Conservation (phyloP, 2,113 vertebrate species). For the Vicugna pacos region DNA sequence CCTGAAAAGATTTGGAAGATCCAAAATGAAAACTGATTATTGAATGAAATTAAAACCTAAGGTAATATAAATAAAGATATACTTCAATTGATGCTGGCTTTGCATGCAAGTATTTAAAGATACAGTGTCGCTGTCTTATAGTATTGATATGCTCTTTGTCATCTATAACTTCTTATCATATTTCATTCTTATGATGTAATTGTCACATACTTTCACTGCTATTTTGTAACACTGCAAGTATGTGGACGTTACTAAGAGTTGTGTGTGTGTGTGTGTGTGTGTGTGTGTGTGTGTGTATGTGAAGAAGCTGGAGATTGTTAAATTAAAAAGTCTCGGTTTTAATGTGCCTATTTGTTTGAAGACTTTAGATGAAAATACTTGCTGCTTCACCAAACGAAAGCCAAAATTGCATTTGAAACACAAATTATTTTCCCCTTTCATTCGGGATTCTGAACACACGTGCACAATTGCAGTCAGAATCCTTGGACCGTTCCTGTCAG, state of each 20-base stretch:
- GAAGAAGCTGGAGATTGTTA: slow-evolving; percentile 64
- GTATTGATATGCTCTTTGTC: slow-evolving; percentile 87
- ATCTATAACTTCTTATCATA: slow-evolving; percentile 86
- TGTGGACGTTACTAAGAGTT: slow-evolving; percentile 86
- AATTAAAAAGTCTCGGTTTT: slow-evolving; percentile 79
- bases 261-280: slow-evolving; percentile 65
- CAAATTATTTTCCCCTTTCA: slow-evolving; percentile 85
- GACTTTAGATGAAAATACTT: slow-evolving; percentile 81
- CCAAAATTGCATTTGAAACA: slow-evolving; percentile 82
- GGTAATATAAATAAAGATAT: slow-evolving; percentile 93
- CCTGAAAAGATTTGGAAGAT: slow-evolving; percentile 92
- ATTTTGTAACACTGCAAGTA: slow-evolving; percentile 87
- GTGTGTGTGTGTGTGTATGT: slow-evolving; percentile 58
- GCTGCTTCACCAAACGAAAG: slow-evolving; percentile 81
- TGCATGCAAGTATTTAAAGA: slow-evolving; percentile 91
- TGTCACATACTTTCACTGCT: slow-evolving; percentile 88
- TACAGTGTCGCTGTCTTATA: slow-evolving; percentile 89
- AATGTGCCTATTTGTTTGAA: slow-evolving; percentile 81
- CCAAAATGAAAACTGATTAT: slow-evolving; percentile 94
- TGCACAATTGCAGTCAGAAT: slow-evolving; percentile 88
- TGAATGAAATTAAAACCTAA: slow-evolving; percentile 93
- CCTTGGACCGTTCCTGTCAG: slow-evolving; percentile 87
- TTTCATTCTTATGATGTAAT: slow-evolving; percentile 87
- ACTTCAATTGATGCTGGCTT: slow-evolving; percentile 89
- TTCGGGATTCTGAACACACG: slow-evolving; percentile 89